phyloP scores from a whole-genome alignment of 2,113 vertebrate genomes.

The Astatoreochromis straeleni region DNA sequence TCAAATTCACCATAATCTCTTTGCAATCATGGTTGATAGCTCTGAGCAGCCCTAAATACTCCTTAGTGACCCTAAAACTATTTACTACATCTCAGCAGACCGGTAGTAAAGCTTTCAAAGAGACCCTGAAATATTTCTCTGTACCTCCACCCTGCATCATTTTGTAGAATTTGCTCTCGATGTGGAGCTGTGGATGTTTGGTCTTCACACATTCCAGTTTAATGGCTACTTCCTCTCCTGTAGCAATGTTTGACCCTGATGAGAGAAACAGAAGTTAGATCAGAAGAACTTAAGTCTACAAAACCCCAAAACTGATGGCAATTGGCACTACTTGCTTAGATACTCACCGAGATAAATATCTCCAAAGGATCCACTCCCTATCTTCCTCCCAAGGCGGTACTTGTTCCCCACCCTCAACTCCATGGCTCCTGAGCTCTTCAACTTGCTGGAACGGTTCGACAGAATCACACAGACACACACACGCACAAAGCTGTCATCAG shows the following conservation, averaged over 20 bases:
- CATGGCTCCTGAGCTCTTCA: slow-evolving; percentile 71
- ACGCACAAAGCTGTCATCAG: slow-evolving; percentile 26
- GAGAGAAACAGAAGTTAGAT: neutral
- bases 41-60: neutral
- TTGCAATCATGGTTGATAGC: neutral
- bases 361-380: slow-evolving; percentile 94
- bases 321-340: neutral
- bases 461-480: neutral
- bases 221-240: slow-evolving; percentile 96
- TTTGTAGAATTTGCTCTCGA: slow-evolving; percentile 99
- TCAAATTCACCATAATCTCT: neutral
- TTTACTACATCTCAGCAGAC: neutral
- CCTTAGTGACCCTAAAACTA: neutral
- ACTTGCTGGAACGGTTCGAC: slow-evolving; percentile 28
- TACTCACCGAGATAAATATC: slow-evolving; percentile 92
- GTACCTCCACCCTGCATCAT: slow-evolving; percentile 99
- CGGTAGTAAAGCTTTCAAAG: neutral
- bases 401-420: slow-evolving; percentile 96
- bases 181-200: slow-evolving; percentile 98
- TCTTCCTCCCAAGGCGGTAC: slow-evolving; percentile 94
- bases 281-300: neutral
- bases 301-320: neutral
- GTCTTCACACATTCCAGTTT: slow-evolving; percentile 98
- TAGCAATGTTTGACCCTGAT: slow-evolving; percentile 95
- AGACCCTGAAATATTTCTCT: neutral